These are phyloP conservation scores for Oryzias melastigma DNA, from an alignment of 2,113 vertebrate genomes.

Conservation along the genomic window DNA sequence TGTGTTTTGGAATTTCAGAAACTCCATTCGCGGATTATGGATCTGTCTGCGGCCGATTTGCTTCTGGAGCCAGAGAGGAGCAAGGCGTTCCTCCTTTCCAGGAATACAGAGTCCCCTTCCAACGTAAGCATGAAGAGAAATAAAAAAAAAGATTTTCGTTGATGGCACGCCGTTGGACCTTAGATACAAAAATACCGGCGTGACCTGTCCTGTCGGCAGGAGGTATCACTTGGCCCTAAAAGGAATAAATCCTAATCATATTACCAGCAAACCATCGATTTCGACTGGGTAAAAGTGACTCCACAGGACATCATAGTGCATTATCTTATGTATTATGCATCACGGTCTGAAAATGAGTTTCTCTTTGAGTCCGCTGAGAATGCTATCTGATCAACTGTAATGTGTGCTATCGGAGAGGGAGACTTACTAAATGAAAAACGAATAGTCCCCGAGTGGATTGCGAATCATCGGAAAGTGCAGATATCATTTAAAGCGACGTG, in stretches of 20 bases:
- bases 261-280: constrained; percentile 89
- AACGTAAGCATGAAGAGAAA: constrained; percentile 69
- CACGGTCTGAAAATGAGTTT: constrained; percentile 79
- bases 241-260: constrained; percentile 82
- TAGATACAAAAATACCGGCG: constrained; percentile 73
- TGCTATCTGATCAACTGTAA: constrained; percentile 46
- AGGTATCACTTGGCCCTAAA: constrained; percentile 80
- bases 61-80: constrained; percentile 80
- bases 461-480: constrained; percentile 13
- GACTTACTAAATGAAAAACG: constrained; percentile 19
- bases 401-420: constrained; percentile 13
- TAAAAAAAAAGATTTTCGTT: not conserved
- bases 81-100: constrained; percentile 73
- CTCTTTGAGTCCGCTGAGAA: constrained; percentile 45
- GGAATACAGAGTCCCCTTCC: constrained; percentile 71
- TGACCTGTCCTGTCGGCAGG: constrained; percentile 66
- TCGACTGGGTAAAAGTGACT: constrained; percentile 82
- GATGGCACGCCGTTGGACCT: constrained; percentile 20
- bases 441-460: constrained; percentile 11
- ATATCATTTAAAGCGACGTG: not conserved
- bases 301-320: constrained; percentile 78
- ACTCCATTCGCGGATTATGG: constrained; percentile 85
- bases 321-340: constrained; percentile 93
- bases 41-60: constrained; percentile 84
- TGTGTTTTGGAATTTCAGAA: constrained; percentile 73